Percentiles rank a stretch among this genome's conserved stretches.
Conservation (phyloP, 2,113 vertebrate genomes). For the Ciconia stormi region DNA sequence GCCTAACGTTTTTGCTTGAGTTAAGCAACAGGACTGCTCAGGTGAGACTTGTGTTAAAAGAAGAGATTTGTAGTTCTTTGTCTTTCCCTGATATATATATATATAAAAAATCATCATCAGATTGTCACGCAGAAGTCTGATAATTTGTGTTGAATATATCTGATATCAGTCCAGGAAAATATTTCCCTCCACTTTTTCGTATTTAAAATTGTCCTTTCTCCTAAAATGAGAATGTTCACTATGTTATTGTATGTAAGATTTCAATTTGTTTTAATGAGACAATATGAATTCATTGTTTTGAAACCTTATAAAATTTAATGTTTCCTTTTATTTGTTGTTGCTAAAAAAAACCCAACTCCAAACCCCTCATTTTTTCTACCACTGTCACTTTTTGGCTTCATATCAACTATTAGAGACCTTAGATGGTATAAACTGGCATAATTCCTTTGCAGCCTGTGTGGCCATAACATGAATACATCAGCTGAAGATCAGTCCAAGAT, state of each 20-base stretch:
- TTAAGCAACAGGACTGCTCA: neutral
- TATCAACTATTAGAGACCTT: neutral
- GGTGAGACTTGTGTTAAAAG: neutral
- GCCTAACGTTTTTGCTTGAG: neutral
- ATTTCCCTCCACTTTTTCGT: neutral
- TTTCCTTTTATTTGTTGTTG: neutral
- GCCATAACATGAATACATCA: neutral
- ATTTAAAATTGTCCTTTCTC: neutral
- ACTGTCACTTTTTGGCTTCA: neutral
- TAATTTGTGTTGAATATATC: neutral
- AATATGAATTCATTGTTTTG: neutral
- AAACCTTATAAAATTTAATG: neutral
- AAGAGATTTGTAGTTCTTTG: neutral
- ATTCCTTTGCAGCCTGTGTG: neutral
- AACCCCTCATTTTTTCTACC: fast-evolving
- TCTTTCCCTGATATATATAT: neutral
- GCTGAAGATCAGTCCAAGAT: neutral
- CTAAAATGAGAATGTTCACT: neutral
- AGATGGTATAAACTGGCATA: neutral
- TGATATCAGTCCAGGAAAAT: neutral
- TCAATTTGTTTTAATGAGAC: neutral
- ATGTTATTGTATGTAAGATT: neutral
- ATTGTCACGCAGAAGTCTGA: neutral
- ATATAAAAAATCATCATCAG: neutral
- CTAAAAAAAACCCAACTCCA: neutral